These are phyloP conservation scores for Pyrrhia umbra DNA, from an alignment of 2,888 invertebrate species.

Conservation along the genomic window DNA sequence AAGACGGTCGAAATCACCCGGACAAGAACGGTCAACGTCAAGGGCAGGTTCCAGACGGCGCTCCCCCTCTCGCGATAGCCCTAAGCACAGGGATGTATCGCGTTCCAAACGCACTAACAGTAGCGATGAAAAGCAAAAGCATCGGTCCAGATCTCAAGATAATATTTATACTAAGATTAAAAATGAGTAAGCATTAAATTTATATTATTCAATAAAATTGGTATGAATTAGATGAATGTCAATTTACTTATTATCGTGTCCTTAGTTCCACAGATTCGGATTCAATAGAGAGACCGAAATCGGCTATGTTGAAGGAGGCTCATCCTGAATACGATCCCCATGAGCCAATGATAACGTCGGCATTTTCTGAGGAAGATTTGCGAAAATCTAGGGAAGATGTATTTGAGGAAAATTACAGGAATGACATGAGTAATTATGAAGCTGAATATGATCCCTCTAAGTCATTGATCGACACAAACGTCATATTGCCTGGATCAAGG, in stretches of 20 bases:
- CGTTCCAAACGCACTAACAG: constrained; percentile 71
- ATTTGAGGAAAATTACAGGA: constrained; percentile 80
- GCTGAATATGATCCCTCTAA: constrained; percentile 78
- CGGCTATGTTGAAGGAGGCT: constrained; percentile 84
- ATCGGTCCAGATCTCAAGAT: constrained; percentile 84
- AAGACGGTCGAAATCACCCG: constrained; percentile 74
- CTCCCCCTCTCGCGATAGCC: constrained; percentile 65
- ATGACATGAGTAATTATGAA: constrained; percentile 75
- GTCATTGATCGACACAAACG: constrained; percentile 75
- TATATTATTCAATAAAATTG: not conserved
- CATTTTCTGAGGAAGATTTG: constrained; percentile 86
- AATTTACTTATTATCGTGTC: constrained; percentile 30
- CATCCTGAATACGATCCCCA: constrained; percentile 88
- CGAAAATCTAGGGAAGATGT: constrained; percentile 84
- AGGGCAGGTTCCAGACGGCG: constrained; percentile 67
- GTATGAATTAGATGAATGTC: not conserved
- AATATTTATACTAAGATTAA: constrained; percentile 77
- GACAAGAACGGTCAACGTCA: constrained; percentile 69
- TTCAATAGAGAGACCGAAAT: constrained; percentile 85
- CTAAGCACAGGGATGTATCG: constrained; percentile 61
- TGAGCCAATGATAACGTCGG: constrained; percentile 88
- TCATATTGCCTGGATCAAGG: constrained; percentile 70
- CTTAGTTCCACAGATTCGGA: constrained; percentile 86
- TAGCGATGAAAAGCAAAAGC: constrained; percentile 75
- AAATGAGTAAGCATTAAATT: constrained; percentile 78